Base-by-base conservation (phyloP, 1,140 invertebrate genomes). In the Macrobrachium rosenbergii region DNA sequence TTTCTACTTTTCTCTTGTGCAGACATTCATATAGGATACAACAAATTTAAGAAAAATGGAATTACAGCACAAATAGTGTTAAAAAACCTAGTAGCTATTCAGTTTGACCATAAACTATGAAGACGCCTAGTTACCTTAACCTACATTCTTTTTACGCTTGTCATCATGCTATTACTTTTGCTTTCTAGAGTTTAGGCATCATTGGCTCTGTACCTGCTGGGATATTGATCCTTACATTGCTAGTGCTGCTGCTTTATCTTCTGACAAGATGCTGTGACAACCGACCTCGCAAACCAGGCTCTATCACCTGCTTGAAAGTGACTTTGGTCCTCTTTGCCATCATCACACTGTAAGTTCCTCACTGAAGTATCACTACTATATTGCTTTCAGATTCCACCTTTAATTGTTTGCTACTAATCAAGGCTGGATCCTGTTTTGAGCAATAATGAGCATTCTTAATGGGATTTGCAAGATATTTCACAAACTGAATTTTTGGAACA, bases 241-340 rank as follows among this genome's bases (percentile, higher is more conserved):
- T 98, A 88, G 94, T 97, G 64, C 94, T 98, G 88, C 94, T 98
- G 90, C 95, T 98, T 89, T 98, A 98, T 92, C 93, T 98, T 90
- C 94, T 98, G 92, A 97, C 97, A 88, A 94, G 97, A 93, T 99
- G 98, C 92, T 98, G 97, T 93, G 97, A 98, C 93, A 94, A 96
- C 72, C 95, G 96, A 83, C 95, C 95, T 80, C 95, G 95, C 91
- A 96, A 96, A 91, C 96, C 98, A 92, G 95, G 95, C 81, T 95
- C 96, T 90, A 93, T 97, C 76, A 97, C 97, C 94, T 96, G 93
- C 92, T 93, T 96, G 3, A 93, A 98, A 23, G 96, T 98, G 64
- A 96, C 96, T 21, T 94, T 98, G 58, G 93, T 97, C 67, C 96
- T 96, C 90, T 96, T 96, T 92, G 93, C 91, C 12, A 75, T 89